Evolutionary conservation across 1,140 invertebrate genomes (phyloP).

Genomic region (Trypoxylus dichotomus): DNA sequence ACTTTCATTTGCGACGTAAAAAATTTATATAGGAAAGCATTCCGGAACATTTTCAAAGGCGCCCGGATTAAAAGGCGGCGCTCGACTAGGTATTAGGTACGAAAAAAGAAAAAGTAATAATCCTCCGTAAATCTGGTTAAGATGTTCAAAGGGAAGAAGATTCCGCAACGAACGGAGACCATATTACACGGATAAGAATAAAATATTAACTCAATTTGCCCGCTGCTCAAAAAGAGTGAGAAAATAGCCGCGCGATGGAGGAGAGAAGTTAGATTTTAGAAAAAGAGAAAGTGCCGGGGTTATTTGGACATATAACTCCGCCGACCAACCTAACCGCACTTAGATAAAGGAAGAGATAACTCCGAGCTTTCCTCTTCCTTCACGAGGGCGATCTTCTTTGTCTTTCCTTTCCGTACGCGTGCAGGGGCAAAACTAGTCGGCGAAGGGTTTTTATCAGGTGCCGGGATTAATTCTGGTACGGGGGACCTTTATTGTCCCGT

Average conservation of each 20-base stretch:
- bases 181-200: constrained; percentile 25
- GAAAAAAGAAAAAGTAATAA: constrained; percentile 18
- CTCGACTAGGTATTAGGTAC: background rate
- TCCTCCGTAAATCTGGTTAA: constrained; percentile 19
- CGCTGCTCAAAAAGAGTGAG: constrained; percentile 3
- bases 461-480: constrained; percentile 1
- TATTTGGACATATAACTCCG: constrained; percentile 13
- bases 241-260: background rate
- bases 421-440: background rate
- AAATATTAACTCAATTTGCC: constrained; percentile 25
- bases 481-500: constrained; percentile 8
- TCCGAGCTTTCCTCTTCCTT: background rate
- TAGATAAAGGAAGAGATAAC: constrained; percentile 22
- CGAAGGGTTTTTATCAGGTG: constrained; percentile 6
- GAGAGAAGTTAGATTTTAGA: constrained; percentile 4
- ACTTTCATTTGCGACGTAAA: constrained; percentile 5
- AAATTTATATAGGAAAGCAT: constrained; percentile 8
- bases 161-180: constrained; percentile 1
- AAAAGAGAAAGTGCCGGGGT: constrained; percentile 16
- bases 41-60: constrained; percentile 1
- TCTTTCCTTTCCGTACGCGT: background rate
- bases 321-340: background rate
- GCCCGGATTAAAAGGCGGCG: background rate
- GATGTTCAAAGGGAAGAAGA: constrained; percentile 18
- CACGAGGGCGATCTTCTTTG: background rate